Evolutionary conservation across 2,113 vertebrate species (phyloP), one percentile per base, ranked within the genome.

Genomic region (Perca schrenkii): DNA sequence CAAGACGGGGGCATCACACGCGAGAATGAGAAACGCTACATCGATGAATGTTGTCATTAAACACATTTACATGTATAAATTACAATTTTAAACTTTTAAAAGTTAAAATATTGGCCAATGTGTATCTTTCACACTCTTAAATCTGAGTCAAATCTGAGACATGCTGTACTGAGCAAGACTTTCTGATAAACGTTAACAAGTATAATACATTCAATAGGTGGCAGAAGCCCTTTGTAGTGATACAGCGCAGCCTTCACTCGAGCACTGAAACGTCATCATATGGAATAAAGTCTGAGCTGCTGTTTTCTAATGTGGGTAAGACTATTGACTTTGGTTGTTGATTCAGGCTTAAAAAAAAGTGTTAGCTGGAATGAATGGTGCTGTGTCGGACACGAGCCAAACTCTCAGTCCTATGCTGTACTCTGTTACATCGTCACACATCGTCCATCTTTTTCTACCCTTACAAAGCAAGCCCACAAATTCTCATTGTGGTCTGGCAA

Each of bases 401-500:
- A 61, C 61, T 50, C 61, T 54, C 25, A 56, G 63, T 19, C 28
- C 19, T n/a, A 10, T 57, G 31, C 52, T 25, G 25, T 19, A 15
- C 75, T 50, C 54, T 10, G 65, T 67, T 66, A 36, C 25, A 34
- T 36, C 11, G 15, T 46, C 56, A 63, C 65, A 67, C 56, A 72
- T 62, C n/a, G 67, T 25, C n/a, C 14, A 53, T 71, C 8, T 50
- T 61, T 40, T 28, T 58, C 52, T 52, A 52, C 8, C 31, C 14
- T 54, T 28, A 31, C 31, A 70, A 80, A 77, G 64, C 52, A 17
- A 65, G 10, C 16, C 21, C 47, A 60, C 73, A 76, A 67, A 62
- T 79, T 12, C 61, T 75, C 54, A 28, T 28, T 84, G 74, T 65
- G 86, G 74, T 84, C 65, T 81, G 74, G 83, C 64, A 71, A 74